Base-by-base conservation (phyloP, 2,888 invertebrate genomes). In the Therioaphis trifolii region DNA sequence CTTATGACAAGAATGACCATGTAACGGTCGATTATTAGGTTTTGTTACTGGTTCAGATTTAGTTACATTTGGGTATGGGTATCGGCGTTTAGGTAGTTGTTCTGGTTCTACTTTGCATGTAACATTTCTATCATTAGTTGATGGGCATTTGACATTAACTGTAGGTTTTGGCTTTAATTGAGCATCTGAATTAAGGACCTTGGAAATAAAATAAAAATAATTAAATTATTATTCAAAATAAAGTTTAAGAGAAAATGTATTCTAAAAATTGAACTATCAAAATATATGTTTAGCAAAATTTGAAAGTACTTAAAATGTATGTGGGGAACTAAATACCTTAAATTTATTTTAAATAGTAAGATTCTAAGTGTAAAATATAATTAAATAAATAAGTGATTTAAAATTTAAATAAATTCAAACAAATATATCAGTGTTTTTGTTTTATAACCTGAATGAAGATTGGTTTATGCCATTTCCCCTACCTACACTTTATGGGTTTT, bases 1-100 rank as follows among this genome's bases (percentile, higher is more conserved):
- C 52, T 82, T 82, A 52, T 74, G 82, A 49, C 82, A 86, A 15
- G 85, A 82, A 84, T 85, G 84, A 21, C 82, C 63, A 74, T 82
- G 82, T 1, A 61, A 9, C 24, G 49, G 69, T 52, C 72, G 58
- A 74, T 63, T 82, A 52, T n/a, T 82, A 24, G 52, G n/a, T 82
- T 82, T 82, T 66, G 66, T 9, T 40, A 52, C 18, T 5, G 72
- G 63, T 61, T 80, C 80, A 12, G 82, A 46, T 52, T 72, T 72
- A 63, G 11, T 66, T 14, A 61, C 72, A 21, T 63, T 35, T 27
- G 63, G 61, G 35, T 82, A 82, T 24, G 82, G 82, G 4, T 82
- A 40, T 52, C 74, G 61, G 24, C 72, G 29, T 74, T 82, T 82
- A 74, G 82, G 63, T 61, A 72, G 61, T 29, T 82, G 80, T 52